These are phyloP conservation scores for Pharmacophagus antenor DNA, from an alignment of 2,888 invertebrate species.

Conservation along the genomic window DNA sequence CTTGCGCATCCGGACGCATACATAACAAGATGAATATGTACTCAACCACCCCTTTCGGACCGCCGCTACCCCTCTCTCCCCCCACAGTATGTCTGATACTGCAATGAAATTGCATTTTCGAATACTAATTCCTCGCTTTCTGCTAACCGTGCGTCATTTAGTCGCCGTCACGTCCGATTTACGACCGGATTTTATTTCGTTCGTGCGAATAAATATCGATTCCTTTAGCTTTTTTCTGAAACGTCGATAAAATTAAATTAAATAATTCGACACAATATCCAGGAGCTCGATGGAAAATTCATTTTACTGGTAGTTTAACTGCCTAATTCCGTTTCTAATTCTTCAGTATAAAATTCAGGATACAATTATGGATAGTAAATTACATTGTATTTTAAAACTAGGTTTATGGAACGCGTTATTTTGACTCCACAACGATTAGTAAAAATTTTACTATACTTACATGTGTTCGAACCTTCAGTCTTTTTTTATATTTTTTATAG, in stretches of 20 bases:
- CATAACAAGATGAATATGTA: slow-evolving; percentile 81
- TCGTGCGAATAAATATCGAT: slow-evolving; percentile 29
- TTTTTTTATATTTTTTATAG: no score
- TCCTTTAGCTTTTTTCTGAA: slow-evolving; percentile 18
- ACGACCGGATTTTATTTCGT: slow-evolving; percentile 34
- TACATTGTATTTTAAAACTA: no score
- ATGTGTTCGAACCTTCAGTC: no score
- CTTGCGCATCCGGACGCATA: slow-evolving; percentile 80
- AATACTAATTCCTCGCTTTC: slow-evolving; percentile 72
- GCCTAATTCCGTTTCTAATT: slow-evolving; percentile 5
- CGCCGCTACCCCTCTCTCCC: no score
- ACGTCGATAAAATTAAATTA: slow-evolving; percentile 21
- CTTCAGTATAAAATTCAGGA: not conserved
- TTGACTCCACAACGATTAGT: no score
- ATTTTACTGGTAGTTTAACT: slow-evolving; percentile 6
- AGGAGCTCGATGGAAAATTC: not conserved
- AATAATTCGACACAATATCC: slow-evolving; percentile 18
- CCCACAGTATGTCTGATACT: slow-evolving; percentile 57
- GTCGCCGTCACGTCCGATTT: slow-evolving; percentile 36
- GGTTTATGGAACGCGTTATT: no score
- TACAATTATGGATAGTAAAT: not conserved
- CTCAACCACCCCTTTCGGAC: slow-evolving; percentile 66
- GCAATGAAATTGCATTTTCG: slow-evolving; percentile 78
- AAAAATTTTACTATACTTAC: no score
- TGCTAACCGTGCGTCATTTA: slow-evolving; percentile 42